Evolutionary conservation across 2,888 invertebrate species (phyloP).

Genomic region (Halocaridina rubra): DNA sequence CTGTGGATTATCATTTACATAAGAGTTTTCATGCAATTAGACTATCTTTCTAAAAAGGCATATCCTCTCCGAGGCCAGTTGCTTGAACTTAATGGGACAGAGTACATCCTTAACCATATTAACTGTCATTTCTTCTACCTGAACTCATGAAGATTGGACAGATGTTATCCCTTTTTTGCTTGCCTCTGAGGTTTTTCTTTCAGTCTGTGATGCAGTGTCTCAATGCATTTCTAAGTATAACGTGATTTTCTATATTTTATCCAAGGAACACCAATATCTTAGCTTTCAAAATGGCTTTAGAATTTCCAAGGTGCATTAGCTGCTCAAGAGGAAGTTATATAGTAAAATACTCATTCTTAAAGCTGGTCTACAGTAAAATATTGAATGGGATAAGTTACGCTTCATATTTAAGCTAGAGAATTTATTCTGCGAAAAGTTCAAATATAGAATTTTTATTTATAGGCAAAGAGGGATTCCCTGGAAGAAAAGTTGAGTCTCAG

Average conservation of each 20-base stretch:
- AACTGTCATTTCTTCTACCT: too few species aligned
- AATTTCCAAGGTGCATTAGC: background rate
- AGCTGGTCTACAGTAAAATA: background rate
- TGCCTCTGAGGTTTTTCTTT: background rate
- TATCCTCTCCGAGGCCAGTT: too few species aligned
- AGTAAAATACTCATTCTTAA: background rate
- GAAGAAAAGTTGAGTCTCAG: slow-evolving; percentile 84
- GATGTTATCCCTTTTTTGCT: background rate
- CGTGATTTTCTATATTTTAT: too few species aligned
- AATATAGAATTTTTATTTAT: slow-evolving; percentile 18
- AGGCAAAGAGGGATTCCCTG: slow-evolving; percentile 68
- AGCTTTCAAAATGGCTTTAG: background rate
- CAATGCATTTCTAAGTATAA: too few species aligned
- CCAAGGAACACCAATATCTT: too few species aligned
- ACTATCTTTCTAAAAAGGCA: too few species aligned
- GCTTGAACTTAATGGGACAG: too few species aligned
- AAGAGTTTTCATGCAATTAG: too few species aligned
- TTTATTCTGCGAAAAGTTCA: too few species aligned
- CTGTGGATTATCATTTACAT: too few species aligned
- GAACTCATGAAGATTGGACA: too few species aligned
- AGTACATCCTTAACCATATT: too few species aligned
- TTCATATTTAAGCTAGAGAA: background rate
- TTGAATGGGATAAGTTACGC: background rate
- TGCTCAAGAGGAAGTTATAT: background rate
- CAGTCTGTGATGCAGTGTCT: background rate